Evolutionary conservation across 2,113 vertebrate species (phyloP), one percentile per base, ranked within the genome.

Genomic region (Aegithalos caudatus): DNA sequence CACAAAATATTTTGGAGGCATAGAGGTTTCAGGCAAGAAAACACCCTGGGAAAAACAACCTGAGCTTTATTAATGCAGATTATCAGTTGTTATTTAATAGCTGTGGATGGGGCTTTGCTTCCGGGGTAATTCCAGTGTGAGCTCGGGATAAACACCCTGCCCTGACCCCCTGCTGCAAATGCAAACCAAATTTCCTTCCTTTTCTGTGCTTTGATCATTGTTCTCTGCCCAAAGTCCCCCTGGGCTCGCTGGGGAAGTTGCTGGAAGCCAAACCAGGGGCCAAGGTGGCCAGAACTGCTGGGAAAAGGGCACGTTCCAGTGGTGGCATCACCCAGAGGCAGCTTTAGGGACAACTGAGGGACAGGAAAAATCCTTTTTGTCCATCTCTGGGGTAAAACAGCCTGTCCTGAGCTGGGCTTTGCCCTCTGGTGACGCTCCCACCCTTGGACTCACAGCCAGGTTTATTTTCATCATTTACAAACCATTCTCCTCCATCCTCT

Each of bases 301-400:
- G 83, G 76, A 35, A 91, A 89, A 80, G 57, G 45, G 3, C 58
- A 50, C 0, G 0, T 53, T 35, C 7, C 31, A 11, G 16, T 8
- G 4, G 4, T 23, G 37, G 4, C 31, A 45, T 90, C 45, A 45
- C 19, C 5, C 62, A 44, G 0, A 37, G 0, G 0, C 50, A 40
- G 44, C 78, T 69, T 51, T 7, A 21, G 64, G 23, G 24, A 14
- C 12, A 19, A 9, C 3, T 33, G 22, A 28, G 47, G 47, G 5
- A 24, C 17, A 12, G 25, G 14, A 44, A 21, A 48, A 38, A 4
- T 10, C 15, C n/a, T 53, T 48, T 42, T 47, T n/a, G 31, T 4
- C 24, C 28, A 11, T 51, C 21, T 14, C 31, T 31, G 69, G 48
- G 47, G 40, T 23, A 28, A 47, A 64, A 28, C 9, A 1, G 20